phyloP scores from a whole-genome alignment of 1,140 invertebrate species.

The Aphaenogaster floridana region DNA sequence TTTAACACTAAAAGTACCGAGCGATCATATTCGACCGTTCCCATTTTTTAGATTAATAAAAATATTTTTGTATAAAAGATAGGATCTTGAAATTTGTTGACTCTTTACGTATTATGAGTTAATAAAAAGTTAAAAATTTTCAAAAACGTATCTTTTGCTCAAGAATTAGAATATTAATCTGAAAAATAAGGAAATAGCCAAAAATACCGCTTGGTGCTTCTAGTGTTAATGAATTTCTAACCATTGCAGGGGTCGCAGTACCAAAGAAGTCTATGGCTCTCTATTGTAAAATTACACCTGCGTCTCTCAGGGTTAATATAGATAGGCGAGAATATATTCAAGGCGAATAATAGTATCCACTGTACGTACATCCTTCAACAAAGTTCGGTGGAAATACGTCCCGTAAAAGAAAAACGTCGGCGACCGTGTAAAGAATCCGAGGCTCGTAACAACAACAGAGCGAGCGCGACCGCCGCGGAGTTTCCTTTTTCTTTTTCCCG shows the following conservation, averaged over 20 bases:
- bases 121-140: too few species aligned
- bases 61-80: too few species aligned
- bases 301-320: constrained; percentile 35
- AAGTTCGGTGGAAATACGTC: constrained; percentile 57
- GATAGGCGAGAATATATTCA: constrained; percentile 51
- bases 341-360: constrained; percentile 65
- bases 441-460: constrained; percentile 67
- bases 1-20: too few species aligned
- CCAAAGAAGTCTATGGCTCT: not conserved
- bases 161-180: too few species aligned
- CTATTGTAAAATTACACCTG: not conserved
- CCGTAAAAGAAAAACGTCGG: constrained; percentile 62
- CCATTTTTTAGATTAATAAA: too few species aligned
- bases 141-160: too few species aligned
- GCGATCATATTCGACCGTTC: too few species aligned
- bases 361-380: constrained; percentile 49
- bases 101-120: too few species aligned
- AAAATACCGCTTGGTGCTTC: too few species aligned
- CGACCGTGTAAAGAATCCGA: constrained; percentile 63
- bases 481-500: constrained; percentile 48
- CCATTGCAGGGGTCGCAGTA: not conserved
- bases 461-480: constrained; percentile 79
- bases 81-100: too few species aligned
- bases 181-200: too few species aligned
- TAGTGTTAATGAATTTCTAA: not conserved